A percentile compares a stretch with the other conserved stretches of the same genome.
phyloP scores from a whole-genome alignment of 2,888 invertebrate species.

The Dascillus cervinus region DNA sequence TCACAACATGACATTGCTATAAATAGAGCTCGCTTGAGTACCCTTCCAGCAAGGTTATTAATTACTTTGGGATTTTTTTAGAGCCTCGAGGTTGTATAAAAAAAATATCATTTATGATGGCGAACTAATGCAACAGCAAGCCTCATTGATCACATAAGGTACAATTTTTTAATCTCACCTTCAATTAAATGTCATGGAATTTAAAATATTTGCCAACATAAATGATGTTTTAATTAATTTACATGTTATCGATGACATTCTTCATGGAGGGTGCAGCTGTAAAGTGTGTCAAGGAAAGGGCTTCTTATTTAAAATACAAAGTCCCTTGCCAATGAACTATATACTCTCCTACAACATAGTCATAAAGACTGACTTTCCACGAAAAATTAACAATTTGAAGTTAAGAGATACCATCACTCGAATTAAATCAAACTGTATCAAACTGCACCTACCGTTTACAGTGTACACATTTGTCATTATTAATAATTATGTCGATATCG shows the following conservation, averaged over 20 bases:
- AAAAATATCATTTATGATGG: conserved; percentile 9
- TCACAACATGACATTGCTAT: conserved; percentile 19
- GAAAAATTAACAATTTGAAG: conserved; percentile 2
- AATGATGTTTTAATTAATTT: conserved; percentile 8
- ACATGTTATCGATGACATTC: conserved; percentile 13
- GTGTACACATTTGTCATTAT: conserved; percentile 10
- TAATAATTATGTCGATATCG: conserved; percentile 13
- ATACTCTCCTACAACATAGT: conserved; percentile 6
- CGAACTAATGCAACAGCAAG: conserved; percentile 1
- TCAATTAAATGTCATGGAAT: too few species aligned
- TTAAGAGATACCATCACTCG: neutral
- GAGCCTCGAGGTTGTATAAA: conserved; percentile 18
- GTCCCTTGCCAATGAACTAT: conserved; percentile 9
- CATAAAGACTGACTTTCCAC: conserved; percentile 7
- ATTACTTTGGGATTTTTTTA: conserved; percentile 16
- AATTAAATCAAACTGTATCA: conserved; percentile 5
- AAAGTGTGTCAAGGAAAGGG: conserved; percentile 4
- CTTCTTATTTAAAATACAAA: conserved; percentile 4
- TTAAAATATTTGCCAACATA: conserved; percentile 11
- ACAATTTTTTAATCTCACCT: neutral
- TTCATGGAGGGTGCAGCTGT: conserved; percentile 14
- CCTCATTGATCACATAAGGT: conserved; percentile 4
- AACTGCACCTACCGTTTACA: conserved; percentile 15
- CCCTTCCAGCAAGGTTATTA: conserved; percentile 39
- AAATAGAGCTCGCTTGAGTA: conserved; percentile 31